Evolutionary conservation across 37 sponge, comb jelly and placozoan genomes (phyloP).

Genomic region (Oopsacas minuta): DNA sequence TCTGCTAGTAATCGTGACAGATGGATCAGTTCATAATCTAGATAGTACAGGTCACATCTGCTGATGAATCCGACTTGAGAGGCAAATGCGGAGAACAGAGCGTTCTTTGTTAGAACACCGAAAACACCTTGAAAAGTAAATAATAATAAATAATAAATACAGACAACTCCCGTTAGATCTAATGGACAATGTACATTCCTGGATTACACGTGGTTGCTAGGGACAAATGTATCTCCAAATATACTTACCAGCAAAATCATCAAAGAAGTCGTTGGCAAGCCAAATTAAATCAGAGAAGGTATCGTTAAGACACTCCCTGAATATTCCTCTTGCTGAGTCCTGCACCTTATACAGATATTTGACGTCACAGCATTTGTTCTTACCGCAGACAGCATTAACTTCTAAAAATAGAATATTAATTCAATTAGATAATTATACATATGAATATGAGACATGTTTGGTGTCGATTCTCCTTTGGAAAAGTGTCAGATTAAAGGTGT

Average conservation of each 20-base stretch:
- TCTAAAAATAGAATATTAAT: background rate
- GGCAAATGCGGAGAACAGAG: background rate
- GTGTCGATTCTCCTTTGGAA: too few species aligned
- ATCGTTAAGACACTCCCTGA: background rate
- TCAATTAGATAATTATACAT: background rate
- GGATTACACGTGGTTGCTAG: background rate
- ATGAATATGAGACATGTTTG: background rate
- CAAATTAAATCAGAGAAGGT: background rate
- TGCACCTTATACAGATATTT: background rate
- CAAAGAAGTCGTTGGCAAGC: background rate
- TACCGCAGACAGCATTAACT: background rate
- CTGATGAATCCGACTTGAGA: background rate
- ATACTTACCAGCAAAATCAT: background rate
- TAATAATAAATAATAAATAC: background rate
- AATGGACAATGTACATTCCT: background rate
- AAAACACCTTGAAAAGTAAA: background rate
- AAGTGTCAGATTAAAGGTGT: too few species aligned
- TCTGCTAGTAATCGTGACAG: background rate
- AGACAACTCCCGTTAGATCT: background rate
- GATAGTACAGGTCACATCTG: background rate
- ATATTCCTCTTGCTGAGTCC: background rate
- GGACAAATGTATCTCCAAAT: background rate
- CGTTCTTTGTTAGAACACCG: background rate
- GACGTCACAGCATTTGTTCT: background rate
- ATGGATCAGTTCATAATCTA: background rate